Evolutionary conservation across 2,888 invertebrate genomes (phyloP).

Genomic region (Melinopterus prodromus): DNA sequence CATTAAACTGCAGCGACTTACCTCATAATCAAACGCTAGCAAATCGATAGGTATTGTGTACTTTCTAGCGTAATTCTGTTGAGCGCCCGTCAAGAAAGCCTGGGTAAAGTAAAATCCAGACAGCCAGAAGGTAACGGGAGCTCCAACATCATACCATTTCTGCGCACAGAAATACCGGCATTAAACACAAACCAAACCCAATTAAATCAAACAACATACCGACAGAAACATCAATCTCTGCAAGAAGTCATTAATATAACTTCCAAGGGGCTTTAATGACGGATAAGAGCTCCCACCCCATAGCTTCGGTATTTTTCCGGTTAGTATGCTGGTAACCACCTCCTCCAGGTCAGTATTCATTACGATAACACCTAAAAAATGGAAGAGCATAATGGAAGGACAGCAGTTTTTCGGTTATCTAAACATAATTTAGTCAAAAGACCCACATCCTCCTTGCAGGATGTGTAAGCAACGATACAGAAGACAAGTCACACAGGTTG

Average conservation of each 20-base stretch:
- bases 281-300: slow-evolving; percentile 92
- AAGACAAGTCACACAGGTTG: too few relatives aligned
- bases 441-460: too few relatives aligned
- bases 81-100: slow-evolving; percentile 92
- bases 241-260: slow-evolving; percentile 87
- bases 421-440: too few relatives aligned
- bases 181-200: neutral
- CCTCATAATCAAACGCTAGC: slow-evolving; percentile 82
- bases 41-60: slow-evolving; percentile 92
- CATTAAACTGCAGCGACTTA: slow-evolving; percentile 49
- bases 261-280: slow-evolving; percentile 88
- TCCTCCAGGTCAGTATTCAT: slow-evolving; percentile 88
- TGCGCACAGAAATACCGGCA: slow-evolving; percentile 52
- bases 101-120: slow-evolving; percentile 96
- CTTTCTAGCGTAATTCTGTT: slow-evolving; percentile 92
- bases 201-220: slow-evolving; percentile 61
- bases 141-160: slow-evolving; percentile 85
- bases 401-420: neutral
- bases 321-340: slow-evolving; percentile 82
- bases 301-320: slow-evolving; percentile 81
- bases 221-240: slow-evolving; percentile 83
- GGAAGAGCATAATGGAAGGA: neutral
- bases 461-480: too few relatives aligned
- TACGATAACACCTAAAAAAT: slow-evolving; percentile 78
- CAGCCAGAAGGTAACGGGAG: slow-evolving; percentile 87